These are phyloP conservation scores for Apeira syringaria DNA, from an alignment of 2,888 invertebrate genomes.

Conservation along the genomic window DNA sequence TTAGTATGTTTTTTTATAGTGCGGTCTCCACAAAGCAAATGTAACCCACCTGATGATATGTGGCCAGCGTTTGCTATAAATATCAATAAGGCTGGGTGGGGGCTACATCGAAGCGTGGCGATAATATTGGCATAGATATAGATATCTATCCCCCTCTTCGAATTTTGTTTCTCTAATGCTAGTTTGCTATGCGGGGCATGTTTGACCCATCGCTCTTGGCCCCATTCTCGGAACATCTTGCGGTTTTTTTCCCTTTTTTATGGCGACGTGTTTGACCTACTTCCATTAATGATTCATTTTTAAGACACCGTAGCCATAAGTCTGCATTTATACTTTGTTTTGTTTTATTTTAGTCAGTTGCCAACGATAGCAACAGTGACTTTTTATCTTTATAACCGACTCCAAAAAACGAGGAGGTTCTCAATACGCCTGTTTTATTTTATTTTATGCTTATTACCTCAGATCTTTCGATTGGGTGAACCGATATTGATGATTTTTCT, in stretches of 20 bases:
- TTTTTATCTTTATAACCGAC: too few species aligned
- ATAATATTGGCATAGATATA: constrained; percentile 21
- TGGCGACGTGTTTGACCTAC: constrained; percentile 32
- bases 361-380: too few species aligned
- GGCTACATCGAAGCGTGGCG: constrained; percentile 16
- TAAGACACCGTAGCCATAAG: too few species aligned
- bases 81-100: constrained; percentile 7
- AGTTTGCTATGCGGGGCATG: constrained; percentile 33
- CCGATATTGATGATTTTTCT: too few species aligned
- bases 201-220: constrained; percentile 34
- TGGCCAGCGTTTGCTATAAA: constrained; percentile 28
- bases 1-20: too few species aligned
- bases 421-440: too few species aligned
- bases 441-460: too few species aligned
- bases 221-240: constrained; percentile 25
- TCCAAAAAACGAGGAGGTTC: too few species aligned
- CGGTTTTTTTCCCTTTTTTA: constrained; percentile 30
- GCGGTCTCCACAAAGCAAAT: too few species aligned
- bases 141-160: constrained; percentile 15
- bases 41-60: constrained; percentile 50
- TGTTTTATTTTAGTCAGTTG: too few species aligned
- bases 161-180: constrained; percentile 21
- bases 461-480: too few species aligned
- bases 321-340: too few species aligned
- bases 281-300: constrained; percentile 8